phyloP scores from a whole-genome alignment of 1,140 invertebrate species.

The Drosophila bocqueti region DNA sequence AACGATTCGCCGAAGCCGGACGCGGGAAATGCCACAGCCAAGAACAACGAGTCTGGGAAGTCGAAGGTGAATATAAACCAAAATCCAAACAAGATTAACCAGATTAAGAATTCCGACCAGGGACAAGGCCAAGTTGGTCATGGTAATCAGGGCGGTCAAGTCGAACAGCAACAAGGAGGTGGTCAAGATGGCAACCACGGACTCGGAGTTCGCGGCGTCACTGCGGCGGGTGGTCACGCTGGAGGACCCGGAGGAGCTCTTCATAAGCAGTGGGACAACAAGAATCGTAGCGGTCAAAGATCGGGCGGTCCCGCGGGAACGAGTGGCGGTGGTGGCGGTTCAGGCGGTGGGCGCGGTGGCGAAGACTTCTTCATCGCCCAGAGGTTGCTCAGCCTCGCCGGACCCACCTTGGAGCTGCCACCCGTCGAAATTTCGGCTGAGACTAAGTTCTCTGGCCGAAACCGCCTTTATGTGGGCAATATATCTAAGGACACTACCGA shows the following conservation, averaged over 20 bases:
- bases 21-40: slow-evolving; percentile 37
- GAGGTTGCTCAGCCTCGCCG: slow-evolving; percentile 90
- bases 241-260: slow-evolving; percentile 2
- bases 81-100: slow-evolving; percentile 7
- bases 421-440: slow-evolving; percentile 99
- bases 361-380: slow-evolving; percentile 90
- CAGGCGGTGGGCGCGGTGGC: slow-evolving; percentile 85
- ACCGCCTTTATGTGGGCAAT: slow-evolving; percentile 98
- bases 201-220: slow-evolving; percentile 34
- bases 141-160: not conserved
- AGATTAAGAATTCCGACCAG: slow-evolving; percentile 2
- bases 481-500: slow-evolving; percentile 99
- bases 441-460: slow-evolving; percentile 98
- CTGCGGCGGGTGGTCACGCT: slow-evolving; percentile 16
- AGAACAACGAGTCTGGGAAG: slow-evolving; percentile 41
- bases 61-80: slow-evolving; percentile 23
- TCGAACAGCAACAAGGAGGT: slow-evolving; percentile 5
- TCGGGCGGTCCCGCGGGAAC: slow-evolving; percentile 22
- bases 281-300: slow-evolving; percentile 38
- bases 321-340: slow-evolving; percentile 38
- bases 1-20: slow-evolving; percentile 53
- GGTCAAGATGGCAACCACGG: slow-evolving; percentile 22
- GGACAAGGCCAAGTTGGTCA: too few species aligned
- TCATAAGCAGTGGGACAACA: slow-evolving; percentile 38
- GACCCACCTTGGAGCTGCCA: slow-evolving; percentile 94